Conservation (phyloP, 2,888 invertebrate species). For the Pyralis farinalis region DNA sequence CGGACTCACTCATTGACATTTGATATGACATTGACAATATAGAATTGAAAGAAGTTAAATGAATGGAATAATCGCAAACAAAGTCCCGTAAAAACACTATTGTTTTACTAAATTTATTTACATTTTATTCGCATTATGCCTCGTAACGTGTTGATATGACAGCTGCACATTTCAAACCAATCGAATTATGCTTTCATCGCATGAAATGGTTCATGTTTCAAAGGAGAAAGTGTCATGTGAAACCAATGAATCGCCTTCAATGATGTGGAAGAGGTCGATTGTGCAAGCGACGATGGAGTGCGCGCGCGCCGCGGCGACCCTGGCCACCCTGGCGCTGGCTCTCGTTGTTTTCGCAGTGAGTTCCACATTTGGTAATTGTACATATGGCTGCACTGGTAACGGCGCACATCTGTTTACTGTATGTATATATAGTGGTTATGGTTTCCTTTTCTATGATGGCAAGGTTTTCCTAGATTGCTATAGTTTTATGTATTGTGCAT, state of each 20-base stretch:
- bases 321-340: constrained; percentile 43
- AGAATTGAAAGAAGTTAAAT: too few relatives aligned
- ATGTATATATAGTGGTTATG: too few relatives aligned
- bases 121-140: background rate
- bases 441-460: too few relatives aligned
- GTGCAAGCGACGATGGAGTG: constrained; percentile 58
- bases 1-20: too few relatives aligned
- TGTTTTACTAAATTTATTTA: constrained; percentile 1
- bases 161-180: constrained; percentile 24
- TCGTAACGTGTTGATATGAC: constrained; percentile 38
- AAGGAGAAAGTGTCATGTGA: constrained; percentile 77
- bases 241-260: constrained; percentile 73
- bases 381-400: too few relatives aligned
- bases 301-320: constrained; percentile 39
- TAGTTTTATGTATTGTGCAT: too few relatives aligned
- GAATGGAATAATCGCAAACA: too few relatives aligned
- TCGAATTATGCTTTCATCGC: constrained; percentile 42
- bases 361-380: constrained; percentile 12
- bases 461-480: too few relatives aligned
- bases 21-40: too few relatives aligned
- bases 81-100: constrained; percentile 2
- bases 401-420: too few relatives aligned
- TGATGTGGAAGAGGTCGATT: constrained; percentile 80
- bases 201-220: constrained; percentile 39
- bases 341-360: constrained; percentile 51